Evolutionary conservation across 2,888 invertebrate species (phyloP), one percentile per base, ranked within the genome.

Genomic region (Melanchra persicariae): DNA sequence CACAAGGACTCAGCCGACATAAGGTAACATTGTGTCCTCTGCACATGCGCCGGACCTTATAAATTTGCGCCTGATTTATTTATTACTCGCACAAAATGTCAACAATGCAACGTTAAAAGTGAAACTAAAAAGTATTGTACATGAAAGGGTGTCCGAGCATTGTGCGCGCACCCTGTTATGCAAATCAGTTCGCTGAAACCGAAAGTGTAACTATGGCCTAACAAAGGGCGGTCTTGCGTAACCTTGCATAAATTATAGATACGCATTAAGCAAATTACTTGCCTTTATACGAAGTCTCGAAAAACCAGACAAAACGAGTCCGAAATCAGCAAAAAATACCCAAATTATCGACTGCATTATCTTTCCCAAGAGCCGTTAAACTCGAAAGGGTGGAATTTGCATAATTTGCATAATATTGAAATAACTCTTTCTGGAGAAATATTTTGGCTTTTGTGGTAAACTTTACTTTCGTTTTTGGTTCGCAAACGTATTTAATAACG

Each of bases 161-260:
- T 95, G 93, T 95, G 78, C 79, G 66, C 83, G 84, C 85, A 88
- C 92, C 94, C 94, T 91, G 91, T 95, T 95, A 96, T 96, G 95
- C 93, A 94, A 95, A 96, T 95, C 85, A 92, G 90, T 95, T 93
- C 93, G 84, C 93, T 95, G 95, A 96, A 95, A 95, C 94, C 92
- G 95, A 96, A 93, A 95, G 95, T 94, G 91, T 89, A 88, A 79
- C 85, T 83, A 71, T 84, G 76, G 68, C 59, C 74, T 79, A 83
- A 93, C 93, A 94, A 94, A 89, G 87, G 89, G 77, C 79, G 83
- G 85, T 80, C 87, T 94, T 93, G 90, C 92, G 91, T 91, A 94
- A 94, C 91, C 91, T 93, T 91, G 89, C 94, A 94, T 94, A 95
- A 94, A 95, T 95, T 93, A 91, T 92, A 93, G 92, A 93, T 91